phyloP scores from a whole-genome alignment of 1,140 invertebrate species.

The Phymorhynchus buccinoides region DNA sequence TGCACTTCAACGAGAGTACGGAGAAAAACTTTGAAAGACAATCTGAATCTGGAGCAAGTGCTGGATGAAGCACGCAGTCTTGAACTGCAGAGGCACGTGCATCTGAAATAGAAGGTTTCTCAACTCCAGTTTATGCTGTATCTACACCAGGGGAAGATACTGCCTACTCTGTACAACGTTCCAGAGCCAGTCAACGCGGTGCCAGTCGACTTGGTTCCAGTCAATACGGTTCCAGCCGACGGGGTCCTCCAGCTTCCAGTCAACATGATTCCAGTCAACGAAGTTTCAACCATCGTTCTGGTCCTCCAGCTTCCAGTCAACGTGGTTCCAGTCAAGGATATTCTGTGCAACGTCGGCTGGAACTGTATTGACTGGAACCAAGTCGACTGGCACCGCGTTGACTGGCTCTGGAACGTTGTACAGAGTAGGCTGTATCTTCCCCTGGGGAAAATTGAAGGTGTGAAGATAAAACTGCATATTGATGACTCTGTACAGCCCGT shows the following conservation, averaged over 20 bases:
- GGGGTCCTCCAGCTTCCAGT: not conserved
- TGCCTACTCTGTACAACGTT: no score
- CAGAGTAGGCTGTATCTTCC: no score
- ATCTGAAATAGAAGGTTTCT: not conserved
- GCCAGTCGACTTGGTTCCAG: not conserved
- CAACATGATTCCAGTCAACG: not conserved
- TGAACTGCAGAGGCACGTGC: not conserved
- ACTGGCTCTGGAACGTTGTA: no score
- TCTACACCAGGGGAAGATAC: no score
- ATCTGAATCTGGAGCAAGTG: not conserved
- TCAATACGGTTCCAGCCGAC: constrained; percentile 3
- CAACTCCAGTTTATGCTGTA: not conserved
- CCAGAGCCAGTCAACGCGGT: no score
- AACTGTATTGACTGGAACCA: no score
- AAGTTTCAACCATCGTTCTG: no score
- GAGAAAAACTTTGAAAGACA: not conserved
- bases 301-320: no score
- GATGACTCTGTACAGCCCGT: constrained; percentile 37
- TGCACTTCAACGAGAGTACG: not conserved
- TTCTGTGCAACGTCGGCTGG: no score
- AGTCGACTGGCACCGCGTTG: no score
- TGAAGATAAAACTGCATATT: constrained; percentile 39
- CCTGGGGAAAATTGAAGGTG: constrained; percentile 35
- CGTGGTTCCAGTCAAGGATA: no score
- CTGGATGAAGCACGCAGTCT: not conserved